phyloP scores from a whole-genome alignment of 2,888 invertebrate species.

The Standfussiana lucernea region DNA sequence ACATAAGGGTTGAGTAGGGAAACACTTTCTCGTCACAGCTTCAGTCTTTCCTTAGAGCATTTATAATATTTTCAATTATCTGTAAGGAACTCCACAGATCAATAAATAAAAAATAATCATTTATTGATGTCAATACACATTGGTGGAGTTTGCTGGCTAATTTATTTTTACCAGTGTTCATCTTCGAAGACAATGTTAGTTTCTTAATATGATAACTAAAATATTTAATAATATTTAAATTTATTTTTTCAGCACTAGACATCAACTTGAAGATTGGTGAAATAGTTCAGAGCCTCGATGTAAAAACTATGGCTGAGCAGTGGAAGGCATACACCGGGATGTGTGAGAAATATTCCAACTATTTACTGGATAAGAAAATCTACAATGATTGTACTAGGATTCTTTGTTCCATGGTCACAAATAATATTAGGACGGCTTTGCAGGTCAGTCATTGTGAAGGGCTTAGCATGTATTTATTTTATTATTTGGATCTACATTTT shows the following conservation, averaged over 20 bases:
- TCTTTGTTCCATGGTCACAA: constrained; percentile 76
- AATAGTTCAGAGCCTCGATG: constrained; percentile 86
- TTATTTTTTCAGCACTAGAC: constrained; percentile 81
- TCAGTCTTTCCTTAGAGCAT: too few species aligned
- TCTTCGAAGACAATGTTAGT: not conserved
- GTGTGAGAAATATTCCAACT: constrained; percentile 85
- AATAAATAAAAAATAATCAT: too few species aligned
- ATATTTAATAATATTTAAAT: not conserved
- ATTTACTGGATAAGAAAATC: constrained; percentile 77
- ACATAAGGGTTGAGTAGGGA: too few species aligned
- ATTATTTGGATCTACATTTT: too few species aligned
- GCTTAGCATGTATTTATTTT: not conserved
- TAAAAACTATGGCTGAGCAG: constrained; percentile 90
- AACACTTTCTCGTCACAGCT: too few species aligned
- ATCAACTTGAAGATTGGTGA: constrained; percentile 87
- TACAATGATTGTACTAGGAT: constrained; percentile 76
- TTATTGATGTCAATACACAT: too few species aligned
- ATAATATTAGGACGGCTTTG: constrained; percentile 76
- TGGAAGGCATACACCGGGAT: constrained; percentile 89
- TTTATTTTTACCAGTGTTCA: not conserved
- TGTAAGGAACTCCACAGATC: too few species aligned
- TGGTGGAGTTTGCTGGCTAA: not conserved
- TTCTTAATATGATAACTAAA: not conserved
- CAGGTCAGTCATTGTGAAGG: constrained; percentile 73
- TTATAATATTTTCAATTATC: not conserved